These are phyloP conservation scores for Staurois parvus DNA, from an alignment of 2,797 vertebrate genomes.

Conservation along the genomic window DNA sequence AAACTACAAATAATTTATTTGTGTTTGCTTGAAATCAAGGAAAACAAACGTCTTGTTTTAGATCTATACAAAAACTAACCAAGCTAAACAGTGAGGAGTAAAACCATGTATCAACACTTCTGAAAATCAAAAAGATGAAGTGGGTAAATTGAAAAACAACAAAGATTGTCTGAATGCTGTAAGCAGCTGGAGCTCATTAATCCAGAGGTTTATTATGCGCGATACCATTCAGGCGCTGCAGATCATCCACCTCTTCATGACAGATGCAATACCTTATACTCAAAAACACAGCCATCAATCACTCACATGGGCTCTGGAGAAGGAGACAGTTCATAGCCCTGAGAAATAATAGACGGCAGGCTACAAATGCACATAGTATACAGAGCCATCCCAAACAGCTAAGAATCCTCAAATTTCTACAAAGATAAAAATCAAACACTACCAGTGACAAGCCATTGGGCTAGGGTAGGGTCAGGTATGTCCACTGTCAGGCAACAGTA, in stretches of 20 bases:
- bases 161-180: conserved; percentile 43
- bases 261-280: conserved; percentile 60
- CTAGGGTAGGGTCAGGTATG: too few relatives aligned
- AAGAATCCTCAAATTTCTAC: not conserved
- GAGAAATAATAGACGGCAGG: conserved; percentile 49
- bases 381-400: not conserved
- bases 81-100: conserved; percentile 37
- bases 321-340: conserved; percentile 57
- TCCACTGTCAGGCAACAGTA: too few relatives aligned
- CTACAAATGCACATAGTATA: conserved; percentile 1
- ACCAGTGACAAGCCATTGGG: too few relatives aligned
- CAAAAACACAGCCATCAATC: conserved; percentile 62
- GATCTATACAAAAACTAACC: conserved; percentile 13
- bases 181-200: conserved; percentile 62
- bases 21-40: conserved; percentile 13
- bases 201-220: conserved; percentile 59
- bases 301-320: conserved; percentile 39
- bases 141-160: conserved; percentile 54
- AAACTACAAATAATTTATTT: not conserved
- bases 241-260: conserved; percentile 61
- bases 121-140: conserved; percentile 20
- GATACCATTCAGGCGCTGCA: conserved; percentile 48
- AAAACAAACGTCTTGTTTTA: conserved; percentile 43
- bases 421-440: not conserved
- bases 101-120: conserved; percentile 45